Percentiles rank a stretch among this genome's conserved stretches.
Evolutionary conservation across 2,113 vertebrate species (phyloP).

Genomic region (Scartelaos histophorus): DNA sequence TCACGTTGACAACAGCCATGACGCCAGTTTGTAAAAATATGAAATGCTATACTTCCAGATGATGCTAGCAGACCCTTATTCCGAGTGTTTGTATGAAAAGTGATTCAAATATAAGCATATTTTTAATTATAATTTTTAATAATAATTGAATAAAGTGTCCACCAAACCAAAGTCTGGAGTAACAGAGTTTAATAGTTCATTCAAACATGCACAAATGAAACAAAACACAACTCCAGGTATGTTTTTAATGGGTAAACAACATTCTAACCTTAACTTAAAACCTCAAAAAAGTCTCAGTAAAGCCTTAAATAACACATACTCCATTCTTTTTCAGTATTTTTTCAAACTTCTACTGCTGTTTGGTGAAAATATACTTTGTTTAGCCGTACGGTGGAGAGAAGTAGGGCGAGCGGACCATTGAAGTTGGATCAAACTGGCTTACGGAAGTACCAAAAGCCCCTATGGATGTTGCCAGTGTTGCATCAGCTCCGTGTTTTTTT

Average conservation of each 20-base stretch:
- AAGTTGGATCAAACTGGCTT: not conserved
- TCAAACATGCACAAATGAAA: not conserved
- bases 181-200: not conserved
- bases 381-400: not conserved
- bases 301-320: not conserved
- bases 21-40: too few species aligned
- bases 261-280: not conserved
- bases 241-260: too few species aligned
- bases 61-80: too few species aligned
- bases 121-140: too few species aligned
- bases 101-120: too few species aligned
- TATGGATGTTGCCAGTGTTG: not conserved
- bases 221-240: not conserved
- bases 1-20: too few species aligned
- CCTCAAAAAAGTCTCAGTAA: not conserved
- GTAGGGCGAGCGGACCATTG: not conserved
- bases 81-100: too few species aligned
- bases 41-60: too few species aligned
- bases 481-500: not conserved
- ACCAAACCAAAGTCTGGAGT: too few species aligned
- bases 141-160: too few species aligned
- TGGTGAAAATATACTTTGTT: not conserved
- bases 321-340: not conserved
- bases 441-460: not conserved
- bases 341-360: not conserved